phyloP scores from a whole-genome alignment of 2,797 vertebrate species.

The Sebastes hopkinsi region DNA sequence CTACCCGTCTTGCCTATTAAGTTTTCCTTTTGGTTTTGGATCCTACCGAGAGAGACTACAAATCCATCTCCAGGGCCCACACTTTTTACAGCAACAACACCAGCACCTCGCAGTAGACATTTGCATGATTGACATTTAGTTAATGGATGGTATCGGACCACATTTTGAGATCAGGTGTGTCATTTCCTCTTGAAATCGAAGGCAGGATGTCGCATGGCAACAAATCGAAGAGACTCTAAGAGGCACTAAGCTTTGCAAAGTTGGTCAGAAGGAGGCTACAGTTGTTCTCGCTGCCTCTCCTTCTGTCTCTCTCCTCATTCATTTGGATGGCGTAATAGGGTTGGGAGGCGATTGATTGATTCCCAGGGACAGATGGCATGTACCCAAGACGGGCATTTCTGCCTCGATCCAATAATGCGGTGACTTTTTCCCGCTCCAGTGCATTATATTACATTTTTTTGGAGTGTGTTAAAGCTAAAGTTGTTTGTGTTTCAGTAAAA shows the following conservation, averaged over 20 bases:
- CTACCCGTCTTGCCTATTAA: not conserved
- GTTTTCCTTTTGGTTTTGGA: not conserved
- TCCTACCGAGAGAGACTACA: not conserved
- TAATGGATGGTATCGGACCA: not conserved
- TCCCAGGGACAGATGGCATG: slow-evolving; percentile 66
- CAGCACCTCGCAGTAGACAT: not conserved
- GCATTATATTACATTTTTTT: slow-evolving; percentile 30
- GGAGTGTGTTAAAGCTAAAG: not conserved
- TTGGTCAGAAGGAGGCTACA: slow-evolving; percentile 45
- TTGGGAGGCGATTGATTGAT: slow-evolving; percentile 59
- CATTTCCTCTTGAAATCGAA: slow-evolving; percentile 6
- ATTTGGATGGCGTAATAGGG: slow-evolving; percentile 33
- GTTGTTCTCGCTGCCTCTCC: slow-evolving; percentile 25
- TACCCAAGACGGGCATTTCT: slow-evolving; percentile 54
- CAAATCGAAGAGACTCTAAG: not conserved
- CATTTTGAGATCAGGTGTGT: slow-evolving; percentile 22
- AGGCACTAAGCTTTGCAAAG: slow-evolving; percentile 42
- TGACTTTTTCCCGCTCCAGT: slow-evolving; percentile 41
- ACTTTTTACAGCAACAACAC: not conserved
- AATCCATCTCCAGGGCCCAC: not conserved
- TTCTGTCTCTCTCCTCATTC: slow-evolving; percentile 32
- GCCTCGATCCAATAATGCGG: slow-evolving; percentile 55
- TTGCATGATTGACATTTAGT: not conserved
- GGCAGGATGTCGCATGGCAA: slow-evolving; percentile 8
- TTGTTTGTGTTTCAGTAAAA: not conserved